Base-by-base conservation (phyloP, 2,888 invertebrate species). In the Polyploca ridens region DNA sequence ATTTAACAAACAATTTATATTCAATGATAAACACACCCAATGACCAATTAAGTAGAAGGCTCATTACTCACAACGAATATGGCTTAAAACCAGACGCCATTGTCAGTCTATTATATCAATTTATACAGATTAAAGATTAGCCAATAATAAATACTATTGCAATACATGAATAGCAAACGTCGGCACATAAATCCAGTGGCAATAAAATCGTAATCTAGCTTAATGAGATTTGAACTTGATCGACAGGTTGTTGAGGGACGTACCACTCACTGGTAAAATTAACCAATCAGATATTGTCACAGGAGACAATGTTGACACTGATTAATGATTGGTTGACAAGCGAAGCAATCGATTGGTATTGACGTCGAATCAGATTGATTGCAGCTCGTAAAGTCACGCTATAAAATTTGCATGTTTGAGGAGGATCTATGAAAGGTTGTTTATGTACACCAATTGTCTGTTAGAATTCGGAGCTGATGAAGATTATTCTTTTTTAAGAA, bases 191-290 rank as follows among this genome's bases (percentile, higher is more conserved):
- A 54, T 54, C 7, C 19, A 19, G 54, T 54, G 19, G 54, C 19
- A 5, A 54, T 19, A 19, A 54, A 54, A 54, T 19, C 19, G 19
- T 54, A 19, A 19, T 54, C 54, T 54, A 2, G 7, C 54, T 7
- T 54, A 54, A 54, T 54, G 54, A 54, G 46, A n/a, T n/a, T 46
- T 41, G 13, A 41, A 46, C 46, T 46, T 46, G 46, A 46, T n/a
- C 14, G n/a, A 46, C 46, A 2, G 46, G n/a, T n/a, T 44, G 16
- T 7, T 16, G 19, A 19, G 19, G 54, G 54, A 54, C 16, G 19
- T 54, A 54, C 46, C n/a, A 1, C 19, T 54, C n/a, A 1, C 27
- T 35, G 19, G 7, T 54, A 8, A 19, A 6, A 2, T n/a, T 10
- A 54, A 19, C 54, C 54, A 54, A 54, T 54, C 54, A 2, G 54